phyloP scores from a whole-genome alignment of 2,888 invertebrate species.

The Brachyopa scutellaris region DNA sequence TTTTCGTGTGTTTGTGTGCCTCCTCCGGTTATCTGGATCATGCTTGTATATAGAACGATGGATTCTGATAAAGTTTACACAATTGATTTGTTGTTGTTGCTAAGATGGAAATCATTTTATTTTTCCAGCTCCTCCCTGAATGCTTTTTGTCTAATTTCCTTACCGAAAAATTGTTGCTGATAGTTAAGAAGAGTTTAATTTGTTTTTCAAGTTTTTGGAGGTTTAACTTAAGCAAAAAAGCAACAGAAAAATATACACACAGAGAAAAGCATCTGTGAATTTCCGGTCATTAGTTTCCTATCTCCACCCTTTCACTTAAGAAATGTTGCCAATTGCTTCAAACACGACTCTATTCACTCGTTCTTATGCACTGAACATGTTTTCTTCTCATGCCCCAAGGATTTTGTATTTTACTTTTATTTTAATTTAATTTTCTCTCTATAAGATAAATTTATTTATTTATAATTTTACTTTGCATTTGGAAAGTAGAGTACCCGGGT shows the following conservation, averaged over 20 bases:
- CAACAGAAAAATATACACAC: too few species aligned
- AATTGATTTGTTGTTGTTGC: constrained; percentile 48
- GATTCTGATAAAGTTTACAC: constrained; percentile 64
- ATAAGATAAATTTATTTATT: background rate
- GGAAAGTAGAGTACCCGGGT: too few species aligned
- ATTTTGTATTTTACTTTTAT: background rate
- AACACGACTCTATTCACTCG: constrained; percentile 39
- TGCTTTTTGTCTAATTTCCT: background rate
- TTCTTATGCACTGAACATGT: constrained; percentile 53
- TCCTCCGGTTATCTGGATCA: constrained; percentile 64
- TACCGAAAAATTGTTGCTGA: constrained; percentile 36
- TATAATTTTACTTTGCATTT: too few species aligned
- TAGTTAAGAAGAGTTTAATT: too few species aligned
- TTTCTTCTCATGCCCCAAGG: constrained; percentile 53
- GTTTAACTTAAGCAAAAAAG: too few species aligned
- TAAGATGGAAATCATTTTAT: constrained; percentile 20
- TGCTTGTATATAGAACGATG: constrained; percentile 45
- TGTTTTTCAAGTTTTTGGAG: constrained; percentile 13
- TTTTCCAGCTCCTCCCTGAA: constrained; percentile 50
- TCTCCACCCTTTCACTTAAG: background rate
- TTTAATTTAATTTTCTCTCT: constrained; percentile 26
- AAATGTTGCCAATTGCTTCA: too few species aligned
- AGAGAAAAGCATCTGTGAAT: constrained; percentile 16
- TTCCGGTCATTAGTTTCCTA: constrained; percentile 36
- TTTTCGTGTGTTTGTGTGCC: constrained; percentile 8